Base-by-base conservation (phyloP, 2,113 vertebrate species). In the Chrysochloris asiatica region DNA sequence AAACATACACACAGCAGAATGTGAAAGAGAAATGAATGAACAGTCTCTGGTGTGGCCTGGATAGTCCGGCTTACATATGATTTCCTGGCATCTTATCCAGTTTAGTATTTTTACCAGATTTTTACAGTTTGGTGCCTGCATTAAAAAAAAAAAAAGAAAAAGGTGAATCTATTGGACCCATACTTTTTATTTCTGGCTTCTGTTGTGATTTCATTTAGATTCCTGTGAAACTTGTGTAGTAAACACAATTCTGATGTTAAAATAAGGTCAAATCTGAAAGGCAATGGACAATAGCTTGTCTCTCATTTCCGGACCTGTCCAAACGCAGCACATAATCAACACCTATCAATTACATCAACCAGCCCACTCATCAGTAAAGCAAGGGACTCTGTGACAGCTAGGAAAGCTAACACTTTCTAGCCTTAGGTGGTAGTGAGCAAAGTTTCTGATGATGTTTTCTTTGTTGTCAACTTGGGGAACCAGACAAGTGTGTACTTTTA, bases 31-130 rank as follows among this genome's bases (percentile, higher is more conserved):
- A 10, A 41, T 38, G 67, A 38, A 41, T 22, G 21, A 11, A 71
- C 36, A 21, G 4, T 71, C 38, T 71, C 36, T 71, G 21, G 19
- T 71, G 36, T 71, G 36, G 6, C 67, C 17, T 41, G 38, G 21
- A 71, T 41, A 71, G 6, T 71, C 19, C 33, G 30, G 30, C 33
- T 63, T 63, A 7, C n/a, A 67, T 52, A 5, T n/a, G 52, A 72
- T 83, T 56, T 90, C 13, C 45, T 93, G 56, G 24, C 11, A 84
- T 73, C 41, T 92, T 90, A 33, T 48, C 28, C 41, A 90, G 28
- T 33, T 83, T 4, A 79, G 33, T 67, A 41, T 50, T 94, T 76
- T 76, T 67, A 30, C 1, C 5, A 61, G 59, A 16, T 52, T 52
- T 52, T 52, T 8, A 11, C 9, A 11, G 50, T 52, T 8, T 52